phyloP scores from a whole-genome alignment of 2,888 invertebrate species.

The Siphlonurus alternatus region DNA sequence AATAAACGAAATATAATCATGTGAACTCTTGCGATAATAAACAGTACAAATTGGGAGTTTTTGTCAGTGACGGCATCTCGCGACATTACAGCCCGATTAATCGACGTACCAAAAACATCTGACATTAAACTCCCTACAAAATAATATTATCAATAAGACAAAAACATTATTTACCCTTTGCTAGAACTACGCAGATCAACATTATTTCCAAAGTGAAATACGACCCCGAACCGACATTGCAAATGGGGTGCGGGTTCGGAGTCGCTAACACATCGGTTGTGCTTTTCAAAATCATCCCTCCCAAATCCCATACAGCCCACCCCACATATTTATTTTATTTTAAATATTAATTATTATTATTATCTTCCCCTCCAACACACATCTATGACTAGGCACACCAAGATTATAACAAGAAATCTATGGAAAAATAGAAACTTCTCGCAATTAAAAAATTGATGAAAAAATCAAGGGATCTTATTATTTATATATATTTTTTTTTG shows the following conservation, averaged over 20 bases:
- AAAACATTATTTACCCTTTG: background rate
- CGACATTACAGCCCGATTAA: too few species aligned
- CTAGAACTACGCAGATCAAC: background rate
- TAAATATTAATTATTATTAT: background rate
- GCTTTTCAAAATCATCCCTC: background rate
- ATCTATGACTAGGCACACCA: constrained; percentile 48
- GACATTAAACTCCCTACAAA: background rate
- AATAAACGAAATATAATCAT: background rate
- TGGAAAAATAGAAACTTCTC: constrained; percentile 34
- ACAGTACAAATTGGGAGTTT: background rate
- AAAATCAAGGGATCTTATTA: constrained; percentile 22
- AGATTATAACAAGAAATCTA: constrained; percentile 38
- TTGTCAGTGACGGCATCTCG: too few species aligned
- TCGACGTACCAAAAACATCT: too few species aligned
- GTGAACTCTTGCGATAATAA: background rate
- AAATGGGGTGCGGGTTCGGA: background rate
- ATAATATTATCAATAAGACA: background rate
- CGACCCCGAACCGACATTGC: background rate
- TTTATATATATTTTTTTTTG: constrained; percentile 2
- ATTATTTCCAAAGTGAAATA: background rate
- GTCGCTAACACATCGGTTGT: background rate
- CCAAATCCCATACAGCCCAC: background rate
- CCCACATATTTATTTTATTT: background rate
- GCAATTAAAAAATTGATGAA: constrained; percentile 28
- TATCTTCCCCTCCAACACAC: background rate